Base-by-base conservation (phyloP, 2,797 vertebrate genomes). In the Hipposideros larvatus region DNA sequence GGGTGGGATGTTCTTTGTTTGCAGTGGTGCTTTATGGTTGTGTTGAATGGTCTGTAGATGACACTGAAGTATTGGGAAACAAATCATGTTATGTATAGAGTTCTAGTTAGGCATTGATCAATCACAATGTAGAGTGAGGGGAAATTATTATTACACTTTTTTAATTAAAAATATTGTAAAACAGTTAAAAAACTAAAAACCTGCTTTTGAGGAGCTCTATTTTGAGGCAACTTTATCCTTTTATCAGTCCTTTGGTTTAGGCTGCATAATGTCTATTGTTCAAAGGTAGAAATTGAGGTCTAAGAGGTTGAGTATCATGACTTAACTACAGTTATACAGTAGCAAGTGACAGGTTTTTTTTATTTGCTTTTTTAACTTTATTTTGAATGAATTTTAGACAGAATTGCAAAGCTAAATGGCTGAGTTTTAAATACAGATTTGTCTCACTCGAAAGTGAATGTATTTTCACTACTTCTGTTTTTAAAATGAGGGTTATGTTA, bases 381-480 rank as follows among this genome's bases (percentile, higher is more conserved):
- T 59, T 88, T 93, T 70, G 13, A 88, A 77, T 82, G 77, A 53
- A 93, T 78, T 90, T 88, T 82, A 77, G 26, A 86, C 51, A 95
- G 43, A 91, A 77, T 87, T 78, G 18, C 19, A 87, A n/a, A 46
- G 18, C 41, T 89, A 70, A 86, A 43, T 78, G 55, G 55, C 55
- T 53, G 68, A 68, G 26, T 87, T 92, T 93, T 95, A 83, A 87
- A 93, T 48, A 93, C 51, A 92, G 57, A 68, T 68, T 85, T 85
- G 34, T 85, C 37, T 94, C 34, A 34, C 34, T 34, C 57, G n/a
- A 82, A 75, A 95, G 6, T 28, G 77, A 22, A 70, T 80, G 4
- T 66, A 46, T 84, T 90, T 90, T 93, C 68, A 86, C 24, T 88
- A 46, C 68, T 92, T 90, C 18, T 89, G 11, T 88, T 87, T 84